Conservation (phyloP, 2,888 invertebrate species). For the Nemoura dubitans region DNA sequence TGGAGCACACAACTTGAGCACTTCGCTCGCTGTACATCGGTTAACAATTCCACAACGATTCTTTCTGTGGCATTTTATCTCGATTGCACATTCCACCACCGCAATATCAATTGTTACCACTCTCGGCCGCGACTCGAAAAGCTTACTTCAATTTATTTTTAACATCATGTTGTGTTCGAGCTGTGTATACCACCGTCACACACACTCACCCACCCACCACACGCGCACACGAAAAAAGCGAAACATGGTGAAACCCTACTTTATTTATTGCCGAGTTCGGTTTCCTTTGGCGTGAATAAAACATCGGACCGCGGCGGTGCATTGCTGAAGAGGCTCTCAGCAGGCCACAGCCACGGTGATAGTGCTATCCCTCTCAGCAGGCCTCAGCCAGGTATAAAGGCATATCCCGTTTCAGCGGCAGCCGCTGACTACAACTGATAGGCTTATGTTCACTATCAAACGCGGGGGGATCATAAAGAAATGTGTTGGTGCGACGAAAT, state of each 20-base stretch:
- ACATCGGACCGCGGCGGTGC: not conserved
- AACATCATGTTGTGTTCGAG: constrained; percentile 9
- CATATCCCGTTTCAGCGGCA: no score
- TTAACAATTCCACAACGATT: not conserved
- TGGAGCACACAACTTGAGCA: not conserved
- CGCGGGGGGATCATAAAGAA: no score
- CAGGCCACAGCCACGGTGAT: not conserved
- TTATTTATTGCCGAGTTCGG: constrained; percentile 25
- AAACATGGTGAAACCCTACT: not conserved
- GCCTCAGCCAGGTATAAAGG: no score
- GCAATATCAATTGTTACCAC: constrained; percentile 20
- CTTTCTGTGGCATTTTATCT: not conserved
- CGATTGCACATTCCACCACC: constrained; percentile 2
- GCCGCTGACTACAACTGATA: no score
- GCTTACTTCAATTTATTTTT: not conserved
- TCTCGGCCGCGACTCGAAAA: not conserved
- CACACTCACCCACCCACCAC: not conserved
- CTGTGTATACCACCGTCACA: not conserved
- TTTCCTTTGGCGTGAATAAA: constrained; percentile 31
- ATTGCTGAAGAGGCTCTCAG: not conserved
- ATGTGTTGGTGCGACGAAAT: not conserved
- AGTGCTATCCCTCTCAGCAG: no score
- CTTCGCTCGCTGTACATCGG: not conserved
- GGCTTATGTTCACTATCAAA: no score
- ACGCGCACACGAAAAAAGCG: constrained; percentile 7